These are phyloP conservation scores for Orchesellides sinensis DNA, from an alignment of 2,888 invertebrate species.

Conservation along the genomic window DNA sequence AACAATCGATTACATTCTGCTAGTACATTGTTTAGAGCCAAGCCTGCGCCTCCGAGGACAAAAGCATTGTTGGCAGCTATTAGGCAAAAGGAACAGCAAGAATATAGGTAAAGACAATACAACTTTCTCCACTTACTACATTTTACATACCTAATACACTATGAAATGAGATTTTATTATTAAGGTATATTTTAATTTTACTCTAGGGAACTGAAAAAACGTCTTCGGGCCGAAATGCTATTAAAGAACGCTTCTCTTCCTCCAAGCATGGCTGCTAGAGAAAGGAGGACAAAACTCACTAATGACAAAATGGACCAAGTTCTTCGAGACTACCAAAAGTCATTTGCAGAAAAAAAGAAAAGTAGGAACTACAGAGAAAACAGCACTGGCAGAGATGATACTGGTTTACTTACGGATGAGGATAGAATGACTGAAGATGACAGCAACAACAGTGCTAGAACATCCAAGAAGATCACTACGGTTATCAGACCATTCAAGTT, in stretches of 20 bases:
- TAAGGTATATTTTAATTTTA: too few species aligned
- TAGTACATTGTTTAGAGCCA: constrained; percentile 69
- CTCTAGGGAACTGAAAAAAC: constrained; percentile 70
- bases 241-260: constrained; percentile 72
- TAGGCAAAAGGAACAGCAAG: constrained; percentile 73
- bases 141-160: too few species aligned
- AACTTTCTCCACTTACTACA: too few species aligned
- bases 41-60: constrained; percentile 73
- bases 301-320: constrained; percentile 68
- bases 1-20: constrained; percentile 60
- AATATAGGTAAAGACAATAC: constrained; percentile 73
- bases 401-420: constrained; percentile 67
- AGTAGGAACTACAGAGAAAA: constrained; percentile 50
- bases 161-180: too few species aligned
- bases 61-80: constrained; percentile 72
- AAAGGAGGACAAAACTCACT: constrained; percentile 58
- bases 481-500: constrained; percentile 45
- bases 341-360: constrained; percentile 28
- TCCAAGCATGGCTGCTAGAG: constrained; percentile 73
- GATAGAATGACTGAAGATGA: constrained; percentile 70
- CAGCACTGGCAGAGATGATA: constrained; percentile 59
- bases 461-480: constrained; percentile 31
- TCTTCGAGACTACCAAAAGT: constrained; percentile 59
- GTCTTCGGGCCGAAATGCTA: constrained; percentile 70
- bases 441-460: neutral